These are phyloP conservation scores for Tangara arthus DNA, from an alignment of 2,797 vertebrate species.

Conservation along the genomic window DNA sequence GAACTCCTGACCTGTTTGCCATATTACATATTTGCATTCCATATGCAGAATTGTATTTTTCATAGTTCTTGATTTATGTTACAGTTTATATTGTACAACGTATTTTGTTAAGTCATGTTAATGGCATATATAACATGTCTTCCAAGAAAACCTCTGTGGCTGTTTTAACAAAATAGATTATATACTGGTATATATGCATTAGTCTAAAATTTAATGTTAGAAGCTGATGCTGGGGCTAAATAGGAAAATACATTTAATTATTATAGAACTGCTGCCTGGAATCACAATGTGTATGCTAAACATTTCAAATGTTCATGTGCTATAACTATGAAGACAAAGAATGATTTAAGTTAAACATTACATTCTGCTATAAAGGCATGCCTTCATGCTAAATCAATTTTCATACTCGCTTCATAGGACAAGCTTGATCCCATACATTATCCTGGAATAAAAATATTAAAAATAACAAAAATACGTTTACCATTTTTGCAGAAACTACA, in stretches of 20 bases:
- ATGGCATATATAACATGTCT: neutral
- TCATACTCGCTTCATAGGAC: neutral
- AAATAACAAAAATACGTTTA: neutral
- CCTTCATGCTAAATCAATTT: neutral
- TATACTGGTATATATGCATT: neutral
- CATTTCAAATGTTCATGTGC: neutral
- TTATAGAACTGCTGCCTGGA: neutral
- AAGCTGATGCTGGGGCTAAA: neutral
- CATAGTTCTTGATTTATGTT: neutral
- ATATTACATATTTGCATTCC: neutral
- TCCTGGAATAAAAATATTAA: neutral
- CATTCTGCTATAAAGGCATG: neutral
- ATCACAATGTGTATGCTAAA: neutral
- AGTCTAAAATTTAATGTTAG: neutral
- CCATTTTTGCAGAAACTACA: neutral
- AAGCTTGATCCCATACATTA: neutral
- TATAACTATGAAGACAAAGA: neutral
- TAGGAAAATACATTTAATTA: neutral
- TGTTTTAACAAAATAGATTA: neutral
- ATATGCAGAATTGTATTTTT: neutral
- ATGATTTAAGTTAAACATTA: neutral
- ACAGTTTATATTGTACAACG: neutral
- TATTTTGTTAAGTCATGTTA: neutral
- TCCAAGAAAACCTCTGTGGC: neutral
- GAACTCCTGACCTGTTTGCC: slow-evolving; percentile 4